Conservation (phyloP, 2,888 invertebrate genomes). For the Coelopa pilipes region DNA sequence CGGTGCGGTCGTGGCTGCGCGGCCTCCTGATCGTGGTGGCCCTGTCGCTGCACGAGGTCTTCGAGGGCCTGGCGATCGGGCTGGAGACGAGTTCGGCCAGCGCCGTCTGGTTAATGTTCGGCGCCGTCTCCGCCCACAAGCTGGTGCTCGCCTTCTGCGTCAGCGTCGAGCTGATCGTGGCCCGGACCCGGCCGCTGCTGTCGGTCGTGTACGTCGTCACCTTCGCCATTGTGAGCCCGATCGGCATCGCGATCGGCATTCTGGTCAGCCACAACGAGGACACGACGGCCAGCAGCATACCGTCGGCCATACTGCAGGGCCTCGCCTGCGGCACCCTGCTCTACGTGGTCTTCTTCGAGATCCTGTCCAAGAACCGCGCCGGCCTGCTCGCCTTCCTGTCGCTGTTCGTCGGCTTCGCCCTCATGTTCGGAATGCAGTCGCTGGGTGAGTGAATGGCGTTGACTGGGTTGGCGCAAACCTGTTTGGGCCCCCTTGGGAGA, state of each 20-base stretch:
- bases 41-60: constrained; percentile 85
- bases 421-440: constrained; percentile 78
- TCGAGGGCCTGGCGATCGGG: constrained; percentile 87
- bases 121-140: constrained; percentile 86
- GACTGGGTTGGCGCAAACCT: too few relatives aligned
- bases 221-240: constrained; percentile 82
- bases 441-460: constrained; percentile 62
- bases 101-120: constrained; percentile 83
- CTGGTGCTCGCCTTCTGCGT: constrained; percentile 89
- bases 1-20: constrained; percentile 68
- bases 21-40: constrained; percentile 85
- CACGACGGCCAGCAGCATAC: constrained; percentile 71
- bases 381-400: constrained; percentile 76
- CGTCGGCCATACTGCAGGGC: constrained; percentile 81
- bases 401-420: constrained; percentile 75
- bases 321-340: constrained; percentile 92
- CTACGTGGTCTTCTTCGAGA: constrained; percentile 97
- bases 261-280: constrained; percentile 74
- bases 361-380: constrained; percentile 72
- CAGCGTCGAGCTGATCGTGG: constrained; percentile 82
- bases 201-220: constrained; percentile 77
- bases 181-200: constrained; percentile 73
- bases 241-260: constrained; percentile 77
- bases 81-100: constrained; percentile 72
- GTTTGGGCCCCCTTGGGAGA: too few relatives aligned